phyloP scores from a whole-genome alignment of 2,888 invertebrate genomes.

The Caenorhabditis doughertyi region DNA sequence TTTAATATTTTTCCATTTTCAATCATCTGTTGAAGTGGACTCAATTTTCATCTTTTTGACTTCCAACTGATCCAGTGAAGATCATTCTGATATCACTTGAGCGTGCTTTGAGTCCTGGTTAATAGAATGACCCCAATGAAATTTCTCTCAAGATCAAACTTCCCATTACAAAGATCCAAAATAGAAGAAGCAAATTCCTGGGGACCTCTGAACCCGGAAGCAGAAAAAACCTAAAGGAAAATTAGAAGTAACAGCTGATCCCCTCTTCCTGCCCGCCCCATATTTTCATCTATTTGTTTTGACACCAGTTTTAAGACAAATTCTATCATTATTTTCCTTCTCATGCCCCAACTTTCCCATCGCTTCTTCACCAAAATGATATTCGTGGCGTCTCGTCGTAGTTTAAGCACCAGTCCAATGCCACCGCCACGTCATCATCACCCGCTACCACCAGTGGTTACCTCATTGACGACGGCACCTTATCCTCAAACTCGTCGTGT shows the following conservation, averaged over 20 bases:
- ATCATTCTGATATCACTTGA: too few relatives aligned
- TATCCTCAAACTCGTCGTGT: conserved; percentile 4
- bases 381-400: conserved; percentile 29
- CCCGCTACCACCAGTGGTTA: neutral
- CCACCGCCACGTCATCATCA: conserved; percentile 24
- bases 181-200: too few relatives aligned
- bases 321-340: neutral
- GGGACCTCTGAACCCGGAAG: conserved; percentile 7
- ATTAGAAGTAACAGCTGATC: conserved; percentile 21
- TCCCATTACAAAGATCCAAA: too few relatives aligned
- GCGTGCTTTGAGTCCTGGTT: too few relatives aligned
- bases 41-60: too few relatives aligned
- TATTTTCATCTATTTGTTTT: neutral
- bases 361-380: conserved; percentile 6
- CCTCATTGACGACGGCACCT: neutral
- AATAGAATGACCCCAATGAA: too few relatives aligned
- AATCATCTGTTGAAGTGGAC: too few relatives aligned
- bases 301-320: neutral
- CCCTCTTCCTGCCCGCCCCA: neutral
- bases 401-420: conserved; percentile 19
- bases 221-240: neutral
- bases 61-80: too few relatives aligned
- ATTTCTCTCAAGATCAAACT: too few relatives aligned
- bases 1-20: too few relatives aligned
- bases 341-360: neutral